These are phyloP conservation scores for Trachelus iudaicus DNA, from an alignment of 2,888 invertebrate genomes.

Conservation along the genomic window DNA sequence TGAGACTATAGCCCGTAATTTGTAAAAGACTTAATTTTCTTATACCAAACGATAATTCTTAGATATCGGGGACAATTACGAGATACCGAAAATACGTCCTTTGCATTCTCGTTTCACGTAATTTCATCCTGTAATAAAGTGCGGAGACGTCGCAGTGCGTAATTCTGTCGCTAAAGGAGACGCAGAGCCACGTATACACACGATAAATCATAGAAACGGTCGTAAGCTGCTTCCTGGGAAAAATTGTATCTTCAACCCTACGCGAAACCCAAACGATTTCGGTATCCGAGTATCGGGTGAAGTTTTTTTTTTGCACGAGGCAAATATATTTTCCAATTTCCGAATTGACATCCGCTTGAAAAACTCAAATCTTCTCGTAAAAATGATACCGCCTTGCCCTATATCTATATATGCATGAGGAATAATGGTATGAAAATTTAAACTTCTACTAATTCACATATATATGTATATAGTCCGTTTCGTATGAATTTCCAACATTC, in stretches of 20 bases:
- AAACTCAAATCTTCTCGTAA: constrained; percentile 24
- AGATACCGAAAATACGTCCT: no score
- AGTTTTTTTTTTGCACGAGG: constrained; percentile 1
- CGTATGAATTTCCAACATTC: no score
- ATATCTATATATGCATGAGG: background rate
- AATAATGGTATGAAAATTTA: constrained; percentile 31
- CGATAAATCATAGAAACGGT: constrained; percentile 41
- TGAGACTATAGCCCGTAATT: no score
- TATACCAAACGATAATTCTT: no score
- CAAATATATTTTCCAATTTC: constrained; percentile 46
- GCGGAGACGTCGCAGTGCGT: background rate
- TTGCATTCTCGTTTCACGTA: background rate
- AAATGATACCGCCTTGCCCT: background rate
- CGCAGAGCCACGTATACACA: constrained; percentile 13
- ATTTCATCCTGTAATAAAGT: constrained; percentile 2
- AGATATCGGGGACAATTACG: no score
- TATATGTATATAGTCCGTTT: no score
- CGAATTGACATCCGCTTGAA: constrained; percentile 31
- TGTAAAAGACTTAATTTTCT: no score
- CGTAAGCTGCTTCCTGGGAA: constrained; percentile 40
- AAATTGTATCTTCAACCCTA: constrained; percentile 24
- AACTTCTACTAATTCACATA: background rate
- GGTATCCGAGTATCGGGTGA: constrained; percentile 4
- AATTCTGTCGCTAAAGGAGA: background rate
- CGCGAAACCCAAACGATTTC: constrained; percentile 1